Conservation (phyloP, 2,797 vertebrate genomes). For the Dipus sagitta region DNA sequence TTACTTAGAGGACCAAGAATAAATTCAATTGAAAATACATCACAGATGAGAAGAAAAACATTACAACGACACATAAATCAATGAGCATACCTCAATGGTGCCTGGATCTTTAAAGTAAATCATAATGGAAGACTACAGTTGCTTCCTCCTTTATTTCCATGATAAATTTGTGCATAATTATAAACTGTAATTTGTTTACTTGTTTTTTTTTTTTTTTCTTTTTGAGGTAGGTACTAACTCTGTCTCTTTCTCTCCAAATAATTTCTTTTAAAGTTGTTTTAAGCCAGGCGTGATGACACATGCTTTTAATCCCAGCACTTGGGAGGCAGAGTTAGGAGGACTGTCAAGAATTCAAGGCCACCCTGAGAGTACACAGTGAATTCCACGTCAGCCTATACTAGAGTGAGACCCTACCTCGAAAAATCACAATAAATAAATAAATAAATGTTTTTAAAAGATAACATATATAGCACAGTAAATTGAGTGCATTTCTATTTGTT, state of each 20-base stretch:
- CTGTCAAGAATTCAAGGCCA: too few species aligned
- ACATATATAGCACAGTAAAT: background rate
- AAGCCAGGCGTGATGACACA: too few species aligned
- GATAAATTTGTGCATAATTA: background rate
- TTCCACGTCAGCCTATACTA: too few species aligned
- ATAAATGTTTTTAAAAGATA: background rate
- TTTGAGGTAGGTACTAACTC: too few species aligned
- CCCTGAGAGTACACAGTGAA: too few species aligned
- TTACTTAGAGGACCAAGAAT: slow-evolving; percentile 10
- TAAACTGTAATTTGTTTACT: slow-evolving; percentile 8
- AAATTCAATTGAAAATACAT: slow-evolving; percentile 55
- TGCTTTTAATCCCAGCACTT: too few species aligned
- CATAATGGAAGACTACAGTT: background rate
- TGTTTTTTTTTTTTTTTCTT: background rate
- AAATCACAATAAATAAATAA: too few species aligned
- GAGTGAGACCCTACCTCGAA: too few species aligned
- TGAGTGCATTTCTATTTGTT: background rate
- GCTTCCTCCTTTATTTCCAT: background rate
- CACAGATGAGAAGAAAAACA: slow-evolving; percentile 38
- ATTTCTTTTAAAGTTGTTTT: too few species aligned
- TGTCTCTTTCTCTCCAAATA: background rate
- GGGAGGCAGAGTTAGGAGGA: too few species aligned
- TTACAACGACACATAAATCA: background rate
- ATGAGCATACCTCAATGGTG: background rate
- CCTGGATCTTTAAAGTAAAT: slow-evolving; percentile 23